Evolutionary conservation across 2,888 invertebrate genomes (phyloP).

Genomic region (Lithophane socia): DNA sequence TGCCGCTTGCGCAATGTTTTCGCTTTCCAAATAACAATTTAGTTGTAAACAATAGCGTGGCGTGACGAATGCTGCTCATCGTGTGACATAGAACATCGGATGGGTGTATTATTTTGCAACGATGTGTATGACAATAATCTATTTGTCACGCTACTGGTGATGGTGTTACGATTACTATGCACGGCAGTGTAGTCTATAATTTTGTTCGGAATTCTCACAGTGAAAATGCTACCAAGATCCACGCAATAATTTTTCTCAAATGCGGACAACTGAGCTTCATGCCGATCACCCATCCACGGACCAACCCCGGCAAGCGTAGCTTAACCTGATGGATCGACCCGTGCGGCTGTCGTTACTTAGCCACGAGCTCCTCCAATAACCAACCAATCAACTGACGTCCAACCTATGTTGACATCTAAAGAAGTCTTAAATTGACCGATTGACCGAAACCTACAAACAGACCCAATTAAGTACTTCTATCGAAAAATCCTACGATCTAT

Average conservation of each 20-base stretch:
- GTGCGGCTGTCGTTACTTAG: too few relatives aligned
- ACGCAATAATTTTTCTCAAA: neutral
- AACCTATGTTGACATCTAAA: too few relatives aligned
- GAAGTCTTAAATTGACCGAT: neutral
- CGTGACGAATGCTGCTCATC: slow-evolving; percentile 69
- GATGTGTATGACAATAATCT: slow-evolving; percentile 56
- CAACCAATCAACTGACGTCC: too few relatives aligned
- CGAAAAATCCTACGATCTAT: too few relatives aligned
- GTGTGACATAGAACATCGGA: slow-evolving; percentile 62
- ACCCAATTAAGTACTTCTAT: neutral
- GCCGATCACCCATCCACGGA: too few relatives aligned
- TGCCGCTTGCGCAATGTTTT: slow-evolving; percentile 54
- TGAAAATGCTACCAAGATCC: neutral
- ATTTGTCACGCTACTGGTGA: slow-evolving; percentile 68
- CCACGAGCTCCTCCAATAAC: too few relatives aligned
- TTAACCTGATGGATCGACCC: too few relatives aligned
- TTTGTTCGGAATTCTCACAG: slow-evolving; percentile 1
- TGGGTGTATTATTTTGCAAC: slow-evolving; percentile 69
- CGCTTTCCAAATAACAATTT: slow-evolving; percentile 66
- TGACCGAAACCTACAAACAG: neutral
- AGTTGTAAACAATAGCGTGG: slow-evolving; percentile 65
- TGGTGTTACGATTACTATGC: slow-evolving; percentile 43
- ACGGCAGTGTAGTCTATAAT: slow-evolving; percentile 17
- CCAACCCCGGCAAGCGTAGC: too few relatives aligned
- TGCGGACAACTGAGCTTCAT: too few relatives aligned